Base-by-base conservation (phyloP, 2,888 invertebrate species). In the Ceraclea dissimilis region DNA sequence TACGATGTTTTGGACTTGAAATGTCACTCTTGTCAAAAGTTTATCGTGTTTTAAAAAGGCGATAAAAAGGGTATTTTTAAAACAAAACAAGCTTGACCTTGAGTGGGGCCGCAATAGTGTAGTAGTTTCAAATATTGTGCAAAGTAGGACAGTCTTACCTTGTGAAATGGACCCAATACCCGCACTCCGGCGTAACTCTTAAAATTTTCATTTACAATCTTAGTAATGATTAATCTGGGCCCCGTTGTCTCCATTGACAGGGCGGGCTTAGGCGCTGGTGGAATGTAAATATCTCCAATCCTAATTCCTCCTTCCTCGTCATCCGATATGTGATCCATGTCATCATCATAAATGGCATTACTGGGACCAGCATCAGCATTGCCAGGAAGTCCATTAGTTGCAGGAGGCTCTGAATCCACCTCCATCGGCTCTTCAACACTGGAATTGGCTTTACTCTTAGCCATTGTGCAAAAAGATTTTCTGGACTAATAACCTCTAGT, bases 131-230 rank as follows among this genome's bases (percentile, higher is more conserved):
- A n/a, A n/a, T n/a, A n/a, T n/a, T n/a, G n/a, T n/a, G n/a, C n/a
- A n/a, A n/a, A n/a, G n/a, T n/a, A n/a, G n/a, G n/a, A n/a, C n/a
- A n/a, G n/a, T n/a, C 39, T 66, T 76, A 93, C 94, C 80, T 95
- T 93, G 70, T 98, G 93, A 72, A 99, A 99, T 0, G 97, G 97
- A 0, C 99, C 99, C 52, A 99, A 77, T 2, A 75, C 71, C 66
- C 90, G 85, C 39, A 80, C 79, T 0, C 91, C 90, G 26, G 91
- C 93, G 67, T 98, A 99, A 67, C 97, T 98, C 73, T 99, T 99
- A 70, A 99, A 99, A 71, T 97, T 94, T 51, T 85, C 82, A 70
- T 94, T 96, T 0, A 86, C 86, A 64, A 99, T 97, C 64, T 90
- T 84, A 1, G 86, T 85, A 53, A 99, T 97, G 57, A 99, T 87